Base-by-base conservation (phyloP, 2,797 vertebrate genomes). In the Selene dorsalis region DNA sequence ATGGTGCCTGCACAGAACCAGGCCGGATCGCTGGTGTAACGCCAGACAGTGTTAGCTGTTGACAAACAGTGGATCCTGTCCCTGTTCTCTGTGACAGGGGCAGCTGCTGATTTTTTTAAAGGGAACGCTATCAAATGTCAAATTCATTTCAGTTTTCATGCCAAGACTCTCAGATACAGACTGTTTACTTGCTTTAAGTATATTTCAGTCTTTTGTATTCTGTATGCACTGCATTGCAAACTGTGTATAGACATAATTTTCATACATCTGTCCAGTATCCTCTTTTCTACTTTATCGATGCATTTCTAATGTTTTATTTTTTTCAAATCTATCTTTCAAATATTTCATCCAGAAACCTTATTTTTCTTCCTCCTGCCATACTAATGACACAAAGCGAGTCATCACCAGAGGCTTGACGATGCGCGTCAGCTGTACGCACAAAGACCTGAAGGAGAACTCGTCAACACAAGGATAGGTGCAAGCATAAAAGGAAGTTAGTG, bases 1-100 rank as follows among this genome's bases (percentile, higher is more conserved):
- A 97, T 98, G 97, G 96, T 98, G 83, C 97, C 97, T 0, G 96
- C 97, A 0, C 97, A 98, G 86, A 98, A 95, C 91, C 96, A 98
- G 81, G 96, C 96, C 0, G 97, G 97, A 1, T 99, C 97, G 73
- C 93, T 99, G 56, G 98, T 99, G 87, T 99, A 95, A 95, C 16
- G 0, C 9, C 71, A 32, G 18, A 64, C 52, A 38, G 22, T 16
- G 1, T 22, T 56, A 32, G n/a, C 7, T 58, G 63, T 45, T 30
- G 60, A 69, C 59, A 12, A 28, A 64, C 75, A 60, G 65, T 64
- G 48, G 60, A 6, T 10, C 4, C 41, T 45, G 52, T 30, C 67
- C 52, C 63, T 58, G 59, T 6, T 22, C 24, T 1, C 13, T 41
- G 12, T 52, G 8, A 14, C 39, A 50, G 68, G 50, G 53, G 30